Conservation (phyloP, 2,888 invertebrate species). For the Noctua janthina region DNA sequence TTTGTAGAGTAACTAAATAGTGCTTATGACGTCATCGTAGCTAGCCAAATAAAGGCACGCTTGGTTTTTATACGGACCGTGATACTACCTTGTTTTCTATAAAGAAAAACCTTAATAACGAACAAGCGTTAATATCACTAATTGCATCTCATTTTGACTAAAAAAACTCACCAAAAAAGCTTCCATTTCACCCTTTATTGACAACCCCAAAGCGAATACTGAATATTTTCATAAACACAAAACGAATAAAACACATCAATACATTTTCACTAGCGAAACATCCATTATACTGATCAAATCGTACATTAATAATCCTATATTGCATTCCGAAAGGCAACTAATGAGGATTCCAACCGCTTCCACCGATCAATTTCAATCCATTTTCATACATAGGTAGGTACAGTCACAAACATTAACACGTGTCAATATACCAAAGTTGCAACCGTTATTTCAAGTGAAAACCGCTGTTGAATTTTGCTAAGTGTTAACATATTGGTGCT, state of each 20-base stretch:
- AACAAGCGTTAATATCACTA: background rate
- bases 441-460: background rate
- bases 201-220: background rate
- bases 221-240: conserved; percentile 8
- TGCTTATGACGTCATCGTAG: too few relatives aligned
- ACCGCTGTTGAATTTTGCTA: background rate
- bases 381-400: conserved; percentile 18
- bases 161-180: background rate
- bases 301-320: conserved; percentile 39
- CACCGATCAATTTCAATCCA: conserved; percentile 53
- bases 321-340: conserved; percentile 39
- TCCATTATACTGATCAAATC: conserved; percentile 35
- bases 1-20: too few relatives aligned
- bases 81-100: background rate
- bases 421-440: background rate
- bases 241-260: background rate
- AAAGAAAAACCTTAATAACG: background rate
- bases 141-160: background rate
- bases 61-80: too few relatives aligned
- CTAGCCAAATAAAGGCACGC: too few relatives aligned
- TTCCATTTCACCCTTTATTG: background rate
- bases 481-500: conserved; percentile 12
- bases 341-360: conserved; percentile 43
- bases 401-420: background rate
- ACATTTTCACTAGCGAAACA: conserved; percentile 11